Base-by-base conservation (phyloP, 2,113 vertebrate species). In the Leucopsar rothschildi region DNA sequence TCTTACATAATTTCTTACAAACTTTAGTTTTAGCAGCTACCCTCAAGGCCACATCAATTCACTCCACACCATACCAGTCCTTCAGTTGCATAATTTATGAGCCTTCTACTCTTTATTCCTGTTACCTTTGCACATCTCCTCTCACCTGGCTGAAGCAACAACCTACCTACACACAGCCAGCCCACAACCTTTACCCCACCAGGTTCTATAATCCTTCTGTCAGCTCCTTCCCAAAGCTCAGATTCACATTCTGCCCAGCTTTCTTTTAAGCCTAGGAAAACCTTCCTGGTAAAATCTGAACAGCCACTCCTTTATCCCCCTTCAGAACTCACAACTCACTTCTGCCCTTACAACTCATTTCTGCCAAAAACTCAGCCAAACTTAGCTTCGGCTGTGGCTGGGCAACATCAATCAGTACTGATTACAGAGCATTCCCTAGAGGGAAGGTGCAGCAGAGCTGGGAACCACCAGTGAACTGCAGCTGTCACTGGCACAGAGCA, bases 241-340 rank as follows among this genome's bases (percentile, higher is more conserved):
- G 37, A 9, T 73, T 89, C 55, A 5, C 29, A 31, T 73, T 73
- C 90, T 86, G 73, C 82, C 57, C 53, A 39, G 37, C 33, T 76
- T 64, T 31, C 88, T 92, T 73, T 33, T 14, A 61, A 90, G 93
- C 60, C 86, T 95, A 92, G 94, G 92, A 96, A 97, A 94, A 82
- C 89, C 89, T 76, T 50, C 70, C 65, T 0, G 93, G 92, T 93
- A 96, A 93, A 89, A 95, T 95, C 91, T 93, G 61, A 49, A 1
- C 53, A 92, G 89, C 91, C 91, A 77, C 95, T 91, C 95, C 93
- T 95, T 92, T 47, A 92, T 79, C 89, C 81, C 92, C 76, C 75
- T 82, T 56, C 89, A 35, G 6, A 93, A 61, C 61, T 23, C 37
- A 79, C 47, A 31, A 11, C 57, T 87, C 44, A 1, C 65, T 68